These are phyloP conservation scores for Tapirus terrestris DNA, from an alignment of 2,113 vertebrate genomes.

Conservation along the genomic window DNA sequence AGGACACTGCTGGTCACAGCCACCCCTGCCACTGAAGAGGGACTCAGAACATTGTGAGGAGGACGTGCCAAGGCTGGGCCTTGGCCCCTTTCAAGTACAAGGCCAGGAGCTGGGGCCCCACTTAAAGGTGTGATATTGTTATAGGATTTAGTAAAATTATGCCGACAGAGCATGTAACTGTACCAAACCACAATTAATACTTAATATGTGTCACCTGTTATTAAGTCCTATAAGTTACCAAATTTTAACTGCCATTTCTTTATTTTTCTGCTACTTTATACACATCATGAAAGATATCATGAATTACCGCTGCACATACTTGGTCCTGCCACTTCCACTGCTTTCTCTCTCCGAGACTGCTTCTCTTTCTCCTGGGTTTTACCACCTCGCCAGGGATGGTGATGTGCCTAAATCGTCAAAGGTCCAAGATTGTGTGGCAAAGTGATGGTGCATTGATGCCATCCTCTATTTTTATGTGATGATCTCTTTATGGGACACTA, in stretches of 20 bases:
- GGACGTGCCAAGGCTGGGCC: background rate
- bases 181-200: background rate
- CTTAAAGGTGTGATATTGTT: background rate
- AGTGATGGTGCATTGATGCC: background rate
- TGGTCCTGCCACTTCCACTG: background rate
- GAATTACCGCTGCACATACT: background rate
- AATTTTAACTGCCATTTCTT: background rate
- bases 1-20: background rate
- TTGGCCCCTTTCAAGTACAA: background rate
- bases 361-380: background rate
- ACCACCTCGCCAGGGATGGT: accelerated
- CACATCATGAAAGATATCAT: background rate
- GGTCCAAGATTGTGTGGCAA: background rate
- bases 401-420: background rate
- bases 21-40: background rate
- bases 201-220: background rate
- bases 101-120: background rate
- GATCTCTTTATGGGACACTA: background rate
- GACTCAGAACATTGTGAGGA: background rate
- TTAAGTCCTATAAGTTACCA: background rate
- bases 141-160: background rate
- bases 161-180: background rate
- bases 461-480: background rate
- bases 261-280: background rate
- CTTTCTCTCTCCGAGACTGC: background rate